Base-by-base conservation (phyloP, 2,113 vertebrate genomes). In the Myotis yumanensis region DNA sequence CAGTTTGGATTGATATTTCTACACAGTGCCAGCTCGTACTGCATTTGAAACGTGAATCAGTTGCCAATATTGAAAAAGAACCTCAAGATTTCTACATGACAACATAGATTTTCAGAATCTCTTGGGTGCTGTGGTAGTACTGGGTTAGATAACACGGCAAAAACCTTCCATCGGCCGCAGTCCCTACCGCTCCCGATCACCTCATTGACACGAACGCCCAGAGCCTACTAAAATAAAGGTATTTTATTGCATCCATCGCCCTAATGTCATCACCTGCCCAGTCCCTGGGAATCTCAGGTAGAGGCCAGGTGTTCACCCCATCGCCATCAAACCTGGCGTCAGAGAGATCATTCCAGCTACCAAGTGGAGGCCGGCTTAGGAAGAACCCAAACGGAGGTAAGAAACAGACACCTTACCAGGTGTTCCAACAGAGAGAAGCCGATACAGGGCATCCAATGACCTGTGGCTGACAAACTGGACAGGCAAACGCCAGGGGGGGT, bases 131-230 rank as follows among this genome's bases (percentile, higher is more conserved):
- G 17, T 66, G 68, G 43, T 11, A 15, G 35, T 0, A 14, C 23
- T 7, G n/a, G 37, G 57, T n/a, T 3, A 6, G 5, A n/a, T 25
- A 3, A 54, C 7, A 3, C 0, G 25, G 30, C 48, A 20, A 35
- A 71, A 57, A 2, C 28, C n/a, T 25, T 22, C 10, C n/a, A 1
- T 54, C 64, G 22, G 51, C 72, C 62, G 0, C 23, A 52, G 32
- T 51, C 57, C 11, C 3, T 8, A 8, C 28, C 6, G 1, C 16
- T 17, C 37, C 90, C n/a, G 32, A 0, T 4, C 30, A n/a, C 23
- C 20, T 62, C 16, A 40, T 85, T 16, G 20, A 35, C 46, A 25
- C 32, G 10, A n/a, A 40, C 1, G 11, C 43, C 35, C 51, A 25
- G 28, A 18, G 40, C 43, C 43, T 52, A 1, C 40, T 23, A 43